phyloP scores from a whole-genome alignment of 2,797 vertebrate species.

The Falco biarmicus region DNA sequence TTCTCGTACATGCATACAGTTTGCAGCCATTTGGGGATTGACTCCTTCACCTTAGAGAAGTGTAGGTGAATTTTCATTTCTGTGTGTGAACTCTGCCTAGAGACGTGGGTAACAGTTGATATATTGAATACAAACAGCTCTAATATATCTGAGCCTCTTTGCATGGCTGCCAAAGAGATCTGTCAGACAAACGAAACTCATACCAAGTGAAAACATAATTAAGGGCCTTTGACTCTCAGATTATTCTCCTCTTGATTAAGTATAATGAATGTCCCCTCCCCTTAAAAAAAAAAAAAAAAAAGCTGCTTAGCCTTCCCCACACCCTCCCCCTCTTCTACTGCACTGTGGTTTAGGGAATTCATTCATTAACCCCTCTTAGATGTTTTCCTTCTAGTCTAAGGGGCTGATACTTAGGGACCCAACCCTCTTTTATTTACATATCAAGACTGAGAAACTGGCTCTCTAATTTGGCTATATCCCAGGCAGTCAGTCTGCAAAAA shows the following conservation, averaged over 20 bases:
- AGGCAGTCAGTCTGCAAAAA: constrained; percentile 34
- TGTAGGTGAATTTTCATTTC: constrained; percentile 57
- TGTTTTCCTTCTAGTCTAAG: constrained; percentile 1
- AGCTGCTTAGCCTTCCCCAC: too few species aligned
- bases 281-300: background rate
- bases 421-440: constrained; percentile 38
- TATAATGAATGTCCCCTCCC: background rate
- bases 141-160: background rate
- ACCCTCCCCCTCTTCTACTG: too few species aligned
- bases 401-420: background rate
- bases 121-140: background rate
- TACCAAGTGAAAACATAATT: constrained; percentile 48
- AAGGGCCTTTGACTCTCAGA: constrained; percentile 30
- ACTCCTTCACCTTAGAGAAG: constrained; percentile 49
- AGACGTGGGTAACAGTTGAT: constrained; percentile 2
- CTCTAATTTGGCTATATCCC: constrained; percentile 47
- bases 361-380: background rate
- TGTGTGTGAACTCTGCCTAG: background rate
- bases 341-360: background rate
- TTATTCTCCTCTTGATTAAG: constrained; percentile 19
- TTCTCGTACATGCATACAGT: constrained; percentile 29
- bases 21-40: constrained; percentile 52
- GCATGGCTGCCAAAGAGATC: background rate
- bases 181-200: background rate
- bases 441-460: constrained; percentile 24